Percentiles rank a stretch among this genome's conserved stretches.
phyloP scores from a whole-genome alignment of 2,113 vertebrate species.

The Cnemophilus loriae region DNA sequence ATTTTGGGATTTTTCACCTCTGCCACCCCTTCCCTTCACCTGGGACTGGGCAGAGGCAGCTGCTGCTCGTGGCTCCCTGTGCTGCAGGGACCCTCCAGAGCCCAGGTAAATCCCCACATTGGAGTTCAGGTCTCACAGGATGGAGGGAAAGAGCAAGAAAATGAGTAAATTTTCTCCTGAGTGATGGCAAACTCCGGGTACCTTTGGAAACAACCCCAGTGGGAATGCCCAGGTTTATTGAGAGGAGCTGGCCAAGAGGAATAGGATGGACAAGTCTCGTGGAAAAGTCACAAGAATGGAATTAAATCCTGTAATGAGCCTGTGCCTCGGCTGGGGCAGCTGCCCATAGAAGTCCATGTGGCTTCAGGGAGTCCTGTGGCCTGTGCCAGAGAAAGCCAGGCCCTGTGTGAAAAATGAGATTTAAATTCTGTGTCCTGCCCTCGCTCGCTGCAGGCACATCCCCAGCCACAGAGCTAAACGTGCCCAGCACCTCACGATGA shows the following conservation, averaged over 20 bases:
- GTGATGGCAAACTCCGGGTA: not conserved
- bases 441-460: rapidly evolving
- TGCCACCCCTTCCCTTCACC: not conserved
- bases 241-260: not conserved
- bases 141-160: not conserved
- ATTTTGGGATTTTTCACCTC: not conserved
- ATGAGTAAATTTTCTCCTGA: not conserved
- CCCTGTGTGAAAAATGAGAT: not conserved
- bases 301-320: not conserved
- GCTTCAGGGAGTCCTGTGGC: not conserved
- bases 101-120: not conserved
- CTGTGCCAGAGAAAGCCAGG: not conserved
- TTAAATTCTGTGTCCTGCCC: not conserved
- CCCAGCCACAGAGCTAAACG: rapidly evolving
- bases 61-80: not conserved
- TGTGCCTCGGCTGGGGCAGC: not conserved
- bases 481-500: not conserved
- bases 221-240: not conserved
- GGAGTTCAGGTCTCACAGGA: not conserved
- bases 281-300: not conserved
- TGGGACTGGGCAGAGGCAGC: not conserved
- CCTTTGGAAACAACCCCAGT: not conserved
- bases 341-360: not conserved
- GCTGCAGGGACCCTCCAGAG: not conserved
- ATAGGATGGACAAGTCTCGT: not conserved